Conservation (phyloP, 2,797 vertebrate genomes). For the Anas capensis region DNA sequence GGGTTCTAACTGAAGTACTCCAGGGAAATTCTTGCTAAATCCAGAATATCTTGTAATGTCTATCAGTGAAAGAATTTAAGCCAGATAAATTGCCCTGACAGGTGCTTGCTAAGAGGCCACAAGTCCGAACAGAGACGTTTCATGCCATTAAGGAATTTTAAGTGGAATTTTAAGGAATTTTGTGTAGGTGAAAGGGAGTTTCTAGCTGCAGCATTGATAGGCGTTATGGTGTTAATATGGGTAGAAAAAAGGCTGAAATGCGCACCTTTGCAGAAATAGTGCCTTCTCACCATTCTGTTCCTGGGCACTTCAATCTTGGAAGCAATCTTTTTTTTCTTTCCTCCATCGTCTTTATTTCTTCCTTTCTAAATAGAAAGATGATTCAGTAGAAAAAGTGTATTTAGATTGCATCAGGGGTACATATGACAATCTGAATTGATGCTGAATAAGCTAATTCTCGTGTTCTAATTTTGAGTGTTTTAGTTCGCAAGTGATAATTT, state of each 20-base stretch:
- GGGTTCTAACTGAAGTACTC: neutral
- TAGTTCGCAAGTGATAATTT: neutral
- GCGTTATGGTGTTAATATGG: neutral
- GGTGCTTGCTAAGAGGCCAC: constrained; percentile 13
- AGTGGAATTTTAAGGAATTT: neutral
- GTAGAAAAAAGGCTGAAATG: neutral
- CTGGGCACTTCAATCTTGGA: neutral
- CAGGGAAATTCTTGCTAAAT: neutral
- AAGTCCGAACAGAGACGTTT: neutral
- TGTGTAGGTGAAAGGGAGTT: neutral
- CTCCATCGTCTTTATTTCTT: neutral
- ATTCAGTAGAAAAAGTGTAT: neutral
- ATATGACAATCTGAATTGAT: neutral
- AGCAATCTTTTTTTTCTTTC: neutral
- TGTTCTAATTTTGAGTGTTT: neutral
- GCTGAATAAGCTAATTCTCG: neutral
- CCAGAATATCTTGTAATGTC: constrained; percentile 9
- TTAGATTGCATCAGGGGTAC: neutral
- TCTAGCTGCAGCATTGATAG: neutral
- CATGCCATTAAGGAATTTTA: constrained; percentile 34
- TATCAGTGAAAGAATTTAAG: neutral
- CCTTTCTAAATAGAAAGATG: neutral
- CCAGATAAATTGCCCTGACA: neutral
- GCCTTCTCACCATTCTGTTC: neutral
- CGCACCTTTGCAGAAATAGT: neutral